Evolutionary conservation across 2,113 vertebrate genomes (phyloP), one percentile per base, ranked within the genome.

Genomic region (Candoia aspera): DNA sequence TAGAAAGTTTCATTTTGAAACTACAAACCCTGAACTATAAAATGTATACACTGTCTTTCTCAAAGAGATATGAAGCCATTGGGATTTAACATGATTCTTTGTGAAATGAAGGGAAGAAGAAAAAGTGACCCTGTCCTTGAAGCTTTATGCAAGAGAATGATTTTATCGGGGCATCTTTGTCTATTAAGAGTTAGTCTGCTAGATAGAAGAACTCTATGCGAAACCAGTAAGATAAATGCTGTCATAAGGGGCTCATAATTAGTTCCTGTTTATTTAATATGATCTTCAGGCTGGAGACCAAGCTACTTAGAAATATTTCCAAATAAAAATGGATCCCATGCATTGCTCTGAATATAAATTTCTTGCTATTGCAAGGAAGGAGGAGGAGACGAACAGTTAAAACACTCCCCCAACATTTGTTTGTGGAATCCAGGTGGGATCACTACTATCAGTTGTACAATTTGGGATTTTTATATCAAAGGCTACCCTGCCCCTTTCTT

Each of bases 221-320:
- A 94, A 92, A 90, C 2, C 0, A 59, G 0, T 9, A 3, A 92
- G 8, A 96, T 92, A 85, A 93, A 94, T 91, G 91, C 87, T 87
- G 19, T 55, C 92, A 49, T 62, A 93, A 94, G 0, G 11, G 49
- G 0, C 6, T 93, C 90, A 86, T 94, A 93, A 94, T 92, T 94
- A 55, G 1, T 33, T 95, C 92, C 93, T 91, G 1, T 92, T 93
- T 94, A 92, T 10, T 93, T 96, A 92, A 92, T 94, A 92, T 55
- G 19, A 93, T 93, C 57, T 62, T 95, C 87, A 93, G 95, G 46
- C 2, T 83, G 59, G 23, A 95, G 17, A 95, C 86, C 58, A 94
- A 94, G 37, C 91, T 94, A 93, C 94, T 94, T 92, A 91, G 84
- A 94, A 64, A 24, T 0, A 62, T 87, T 95, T 96, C 84, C 89